phyloP scores from a whole-genome alignment of 2,888 invertebrate species.

The Drosophila pseudotakahashii region DNA sequence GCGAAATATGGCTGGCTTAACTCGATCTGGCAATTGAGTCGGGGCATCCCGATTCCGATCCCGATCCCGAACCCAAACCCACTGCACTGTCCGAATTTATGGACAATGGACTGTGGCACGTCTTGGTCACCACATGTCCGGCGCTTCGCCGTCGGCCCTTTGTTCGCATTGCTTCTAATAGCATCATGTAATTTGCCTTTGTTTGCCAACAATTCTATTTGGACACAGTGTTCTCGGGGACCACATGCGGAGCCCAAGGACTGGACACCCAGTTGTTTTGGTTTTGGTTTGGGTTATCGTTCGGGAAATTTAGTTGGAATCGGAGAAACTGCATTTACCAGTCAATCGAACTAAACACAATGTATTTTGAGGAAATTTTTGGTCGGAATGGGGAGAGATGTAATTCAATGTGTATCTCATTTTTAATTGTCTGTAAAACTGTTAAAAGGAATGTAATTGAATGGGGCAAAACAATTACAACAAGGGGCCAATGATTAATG shows the following conservation, averaged over 20 bases:
- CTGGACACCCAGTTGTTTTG: conserved; percentile 12
- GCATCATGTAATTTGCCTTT: conserved; percentile 79
- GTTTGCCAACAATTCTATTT: conserved; percentile 80
- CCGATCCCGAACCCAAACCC: background rate
- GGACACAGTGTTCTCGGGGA: conserved; percentile 68
- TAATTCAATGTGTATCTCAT: conserved; percentile 20
- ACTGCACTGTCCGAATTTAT: conserved; percentile 31
- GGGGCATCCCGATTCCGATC: conserved; percentile 13
- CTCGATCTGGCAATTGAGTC: conserved; percentile 17
- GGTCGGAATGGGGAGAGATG: conserved; percentile 1
- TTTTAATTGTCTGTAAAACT: conserved; percentile 22
- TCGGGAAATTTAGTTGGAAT: conserved; percentile 2
- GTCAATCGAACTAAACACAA: conserved; percentile 27
- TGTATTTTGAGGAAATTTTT: conserved; percentile 26
- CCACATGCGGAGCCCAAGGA: conserved; percentile 66
- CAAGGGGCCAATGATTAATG: background rate
- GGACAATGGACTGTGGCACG: conserved; percentile 37
- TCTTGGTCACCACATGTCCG: conserved; percentile 60
- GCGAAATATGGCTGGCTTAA: conserved; percentile 40
- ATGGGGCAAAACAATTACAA: conserved; percentile 1
- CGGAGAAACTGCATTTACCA: conserved; percentile 17
- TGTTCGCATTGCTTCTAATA: conserved; percentile 75
- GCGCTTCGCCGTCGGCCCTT: conserved; percentile 67
- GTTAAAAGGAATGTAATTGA: background rate
- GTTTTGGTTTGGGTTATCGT: conserved; percentile 8